A percentile compares a stretch with the other conserved stretches of the same genome.
Evolutionary conservation across 2,797 vertebrate species (phyloP).

Genomic region (Epinephelus malabaricus): DNA sequence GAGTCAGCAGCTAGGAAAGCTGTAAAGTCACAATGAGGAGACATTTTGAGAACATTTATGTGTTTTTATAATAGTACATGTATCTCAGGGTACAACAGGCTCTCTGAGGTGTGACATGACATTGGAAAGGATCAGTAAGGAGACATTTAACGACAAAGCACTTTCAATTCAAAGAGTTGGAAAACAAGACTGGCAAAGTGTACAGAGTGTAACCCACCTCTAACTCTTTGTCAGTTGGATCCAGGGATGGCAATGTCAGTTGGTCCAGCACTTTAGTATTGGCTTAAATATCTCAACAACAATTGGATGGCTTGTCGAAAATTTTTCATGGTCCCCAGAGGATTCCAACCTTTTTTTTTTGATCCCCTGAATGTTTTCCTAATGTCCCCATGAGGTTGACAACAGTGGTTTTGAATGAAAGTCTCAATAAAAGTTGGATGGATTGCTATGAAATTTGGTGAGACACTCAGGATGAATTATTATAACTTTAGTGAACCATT

Average conservation of each 20-base stretch:
- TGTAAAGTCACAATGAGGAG: conserved; percentile 1
- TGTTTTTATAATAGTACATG: neutral
- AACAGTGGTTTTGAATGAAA: neutral
- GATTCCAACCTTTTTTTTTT: neutral
- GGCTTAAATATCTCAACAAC: neutral
- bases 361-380: neutral
- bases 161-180: neutral
- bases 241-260: neutral
- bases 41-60: conserved; percentile 19
- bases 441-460: neutral
- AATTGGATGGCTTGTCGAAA: neutral
- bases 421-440: neutral
- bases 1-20: conserved; percentile 7
- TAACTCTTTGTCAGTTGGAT: neutral
- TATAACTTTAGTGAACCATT: too few relatives aligned
- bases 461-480: neutral
- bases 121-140: neutral
- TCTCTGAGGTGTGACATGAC: neutral
- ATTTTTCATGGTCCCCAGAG: neutral
- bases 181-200: neutral
- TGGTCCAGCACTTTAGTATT: neutral
- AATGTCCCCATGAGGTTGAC: neutral
- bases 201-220: neutral
- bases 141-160: neutral
- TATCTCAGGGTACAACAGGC: neutral